Evolutionary conservation across 1,140 invertebrate species (phyloP).

Genomic region (Bombyx mandarina): DNA sequence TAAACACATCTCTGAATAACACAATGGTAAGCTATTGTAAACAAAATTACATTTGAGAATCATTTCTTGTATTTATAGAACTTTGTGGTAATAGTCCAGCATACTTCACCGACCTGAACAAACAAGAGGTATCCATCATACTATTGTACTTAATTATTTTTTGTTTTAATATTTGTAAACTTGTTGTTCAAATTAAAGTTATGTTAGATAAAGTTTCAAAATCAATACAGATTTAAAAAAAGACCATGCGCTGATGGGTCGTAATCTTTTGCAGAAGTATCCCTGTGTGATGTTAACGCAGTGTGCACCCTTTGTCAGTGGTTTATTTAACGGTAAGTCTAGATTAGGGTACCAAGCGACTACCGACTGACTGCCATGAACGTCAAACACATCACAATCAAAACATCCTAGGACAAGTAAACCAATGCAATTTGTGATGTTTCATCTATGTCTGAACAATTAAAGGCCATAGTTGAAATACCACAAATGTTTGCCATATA

Average conservation of each 20-base stretch:
- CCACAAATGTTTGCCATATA: conserved; percentile 37
- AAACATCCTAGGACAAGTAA: conserved; percentile 46
- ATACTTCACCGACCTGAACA: conserved; percentile 71
- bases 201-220: conserved; percentile 11
- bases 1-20: conserved; percentile 48
- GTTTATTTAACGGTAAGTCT: conserved; percentile 70
- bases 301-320: conserved; percentile 69
- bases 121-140: conserved; percentile 70
- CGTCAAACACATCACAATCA: conserved; percentile 23
- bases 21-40: conserved; percentile 31
- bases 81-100: conserved; percentile 73
- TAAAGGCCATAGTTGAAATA: conserved; percentile 31
- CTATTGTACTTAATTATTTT: conserved; percentile 34
- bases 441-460: conserved; percentile 27
- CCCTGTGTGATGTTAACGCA: conserved; percentile 69
- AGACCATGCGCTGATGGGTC: conserved; percentile 66
- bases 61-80: conserved; percentile 74
- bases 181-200: conserved; percentile 17
- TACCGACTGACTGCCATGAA: conserved; percentile 33
- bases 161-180: conserved; percentile 23
- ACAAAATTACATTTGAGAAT: conserved; percentile 65
- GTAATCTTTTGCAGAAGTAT: conserved; percentile 73
- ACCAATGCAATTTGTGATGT: conserved; percentile 12
- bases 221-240: conserved; percentile 26
- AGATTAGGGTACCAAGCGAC: conserved; percentile 44